These are phyloP conservation scores for Fopius arisanus DNA, from an alignment of 1,140 invertebrate species.

Conservation along the genomic window DNA sequence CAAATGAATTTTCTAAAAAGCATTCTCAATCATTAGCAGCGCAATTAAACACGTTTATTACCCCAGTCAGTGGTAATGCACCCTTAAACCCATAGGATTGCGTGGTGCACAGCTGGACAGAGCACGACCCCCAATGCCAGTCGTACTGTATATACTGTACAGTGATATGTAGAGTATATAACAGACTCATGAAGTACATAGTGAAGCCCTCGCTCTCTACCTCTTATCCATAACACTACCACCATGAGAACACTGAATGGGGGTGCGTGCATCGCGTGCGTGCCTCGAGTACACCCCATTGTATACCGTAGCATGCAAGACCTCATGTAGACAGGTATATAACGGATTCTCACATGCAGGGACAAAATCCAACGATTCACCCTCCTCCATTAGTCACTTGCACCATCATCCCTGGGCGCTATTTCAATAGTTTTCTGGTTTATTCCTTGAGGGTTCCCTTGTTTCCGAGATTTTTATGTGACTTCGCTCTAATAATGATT, in stretches of 20 bases:
- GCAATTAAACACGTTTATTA: slow-evolving; percentile 34
- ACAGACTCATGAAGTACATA: neutral
- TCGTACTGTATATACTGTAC: neutral
- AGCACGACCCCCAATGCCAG: neutral
- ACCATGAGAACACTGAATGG: neutral
- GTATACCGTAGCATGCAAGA: neutral
- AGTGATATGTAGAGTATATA: slow-evolving; percentile 4
- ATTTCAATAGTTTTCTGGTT: too few species aligned
- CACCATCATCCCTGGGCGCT: neutral
- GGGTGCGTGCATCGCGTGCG: slow-evolving; percentile 13
- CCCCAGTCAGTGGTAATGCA: slow-evolving; percentile 17
- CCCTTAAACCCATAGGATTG: slow-evolving; percentile 23
- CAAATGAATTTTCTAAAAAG: neutral
- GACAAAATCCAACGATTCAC: slow-evolving; percentile 11
- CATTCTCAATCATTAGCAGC: slow-evolving; percentile 21
- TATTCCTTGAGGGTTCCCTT: too few species aligned
- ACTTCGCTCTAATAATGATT: too few species aligned
- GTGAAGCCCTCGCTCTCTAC: slow-evolving; percentile 1
- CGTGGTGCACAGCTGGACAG: slow-evolving; percentile 12
- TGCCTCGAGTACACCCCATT: slow-evolving; percentile 8
- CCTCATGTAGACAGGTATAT: neutral
- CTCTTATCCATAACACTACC: neutral
- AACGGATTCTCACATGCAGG: neutral
- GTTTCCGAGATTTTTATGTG: too few species aligned
- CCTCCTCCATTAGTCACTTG: slow-evolving; percentile 4